Evolutionary conservation across 2,888 invertebrate species (phyloP).

Genomic region (Drosophila picticornis): DNA sequence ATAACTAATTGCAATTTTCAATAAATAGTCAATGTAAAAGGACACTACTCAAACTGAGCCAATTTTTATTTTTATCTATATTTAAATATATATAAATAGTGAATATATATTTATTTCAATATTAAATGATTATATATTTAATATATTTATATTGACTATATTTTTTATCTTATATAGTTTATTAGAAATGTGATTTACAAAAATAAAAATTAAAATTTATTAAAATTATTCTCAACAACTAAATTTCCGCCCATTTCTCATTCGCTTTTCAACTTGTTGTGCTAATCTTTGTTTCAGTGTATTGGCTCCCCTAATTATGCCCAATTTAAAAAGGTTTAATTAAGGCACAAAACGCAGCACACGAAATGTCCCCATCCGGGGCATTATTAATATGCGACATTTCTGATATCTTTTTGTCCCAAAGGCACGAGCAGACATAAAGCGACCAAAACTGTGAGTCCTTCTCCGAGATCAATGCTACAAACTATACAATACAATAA

Average conservation of each 20-base stretch:
- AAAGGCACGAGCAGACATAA: slow-evolving; percentile 11
- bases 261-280: not conserved
- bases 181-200: not conserved
- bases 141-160: not conserved
- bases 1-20: not conserved
- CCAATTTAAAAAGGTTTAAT: slow-evolving; percentile 84
- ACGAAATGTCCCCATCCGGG: slow-evolving; percentile 71
- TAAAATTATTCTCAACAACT: not conserved
- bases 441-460: slow-evolving; percentile 34
- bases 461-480: slow-evolving; percentile 47
- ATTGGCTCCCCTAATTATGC: slow-evolving; percentile 73
- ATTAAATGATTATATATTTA: not conserved
- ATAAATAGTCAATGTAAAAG: not conserved
- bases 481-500: slow-evolving; percentile 76
- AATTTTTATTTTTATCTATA: too few relatives aligned
- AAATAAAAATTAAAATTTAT: not conserved
- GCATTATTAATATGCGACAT: slow-evolving; percentile 82
- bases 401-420: slow-evolving; percentile 77
- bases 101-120: not conserved
- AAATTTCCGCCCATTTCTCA: too few relatives aligned
- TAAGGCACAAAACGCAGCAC: slow-evolving; percentile 80
- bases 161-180: not conserved
- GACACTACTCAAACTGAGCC: too few relatives aligned
- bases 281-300: slow-evolving; percentile 60
- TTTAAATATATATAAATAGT: not conserved